Evolutionary conservation across 2,797 vertebrate genomes (phyloP).

Genomic region (Pipistrellus pipistrellus): DNA sequence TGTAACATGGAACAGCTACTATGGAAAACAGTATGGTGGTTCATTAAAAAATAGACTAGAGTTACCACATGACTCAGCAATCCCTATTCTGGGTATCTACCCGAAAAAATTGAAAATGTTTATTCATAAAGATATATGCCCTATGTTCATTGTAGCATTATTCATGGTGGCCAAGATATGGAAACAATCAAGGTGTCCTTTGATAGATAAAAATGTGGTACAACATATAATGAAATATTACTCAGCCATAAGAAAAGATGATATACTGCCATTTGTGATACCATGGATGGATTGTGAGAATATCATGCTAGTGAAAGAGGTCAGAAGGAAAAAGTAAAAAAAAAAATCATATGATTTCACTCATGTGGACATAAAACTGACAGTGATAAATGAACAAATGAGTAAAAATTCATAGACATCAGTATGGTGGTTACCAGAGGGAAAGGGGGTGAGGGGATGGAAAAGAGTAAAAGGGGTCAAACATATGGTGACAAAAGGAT

Average conservation of each 20-base stretch:
- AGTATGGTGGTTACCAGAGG: not conserved
- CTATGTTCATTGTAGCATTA: not conserved
- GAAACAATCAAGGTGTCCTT: not conserved
- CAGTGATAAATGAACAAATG: not conserved
- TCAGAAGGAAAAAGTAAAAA: not conserved
- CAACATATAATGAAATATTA: not conserved
- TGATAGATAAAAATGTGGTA: no score
- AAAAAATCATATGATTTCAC: not conserved
- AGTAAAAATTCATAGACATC: not conserved
- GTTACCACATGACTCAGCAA: not conserved
- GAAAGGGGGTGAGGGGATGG: not conserved
- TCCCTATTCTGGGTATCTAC: not conserved
- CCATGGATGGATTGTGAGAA: not conserved
- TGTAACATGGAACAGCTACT: not conserved
- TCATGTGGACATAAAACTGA: not conserved
- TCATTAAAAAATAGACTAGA: not conserved
- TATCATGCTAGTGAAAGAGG: not conserved
- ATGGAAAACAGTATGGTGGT: not conserved
- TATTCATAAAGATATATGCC: not conserved
- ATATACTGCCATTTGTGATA: not conserved
- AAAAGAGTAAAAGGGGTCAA: not conserved
- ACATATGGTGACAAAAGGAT: not conserved
- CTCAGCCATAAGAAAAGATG: not conserved
- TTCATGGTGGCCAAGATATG: not conserved
- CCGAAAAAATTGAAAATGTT: not conserved